Evolutionary conservation across 2,113 vertebrate species (phyloP).

Genomic region (Marmota flaviventris): DNA sequence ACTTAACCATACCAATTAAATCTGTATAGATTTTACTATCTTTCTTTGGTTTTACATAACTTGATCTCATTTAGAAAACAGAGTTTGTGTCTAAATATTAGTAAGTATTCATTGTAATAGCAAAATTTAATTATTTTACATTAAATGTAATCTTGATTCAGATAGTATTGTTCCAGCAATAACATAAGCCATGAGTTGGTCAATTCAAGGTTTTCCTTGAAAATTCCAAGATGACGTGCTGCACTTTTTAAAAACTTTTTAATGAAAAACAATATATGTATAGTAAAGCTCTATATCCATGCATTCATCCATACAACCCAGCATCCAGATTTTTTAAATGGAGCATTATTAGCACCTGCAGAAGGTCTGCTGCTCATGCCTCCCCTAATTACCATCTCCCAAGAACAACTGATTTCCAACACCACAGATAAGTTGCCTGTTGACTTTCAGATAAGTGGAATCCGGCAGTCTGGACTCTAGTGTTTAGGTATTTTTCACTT

Average conservation of each 20-base stretch:
- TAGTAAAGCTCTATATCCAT: not conserved
- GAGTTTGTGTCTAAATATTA: constrained; percentile 13
- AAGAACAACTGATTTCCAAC: not conserved
- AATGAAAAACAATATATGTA: not conserved
- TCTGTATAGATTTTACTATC: not conserved
- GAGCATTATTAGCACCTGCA: not conserved
- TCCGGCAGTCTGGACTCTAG: accelerated
- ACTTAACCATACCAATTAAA: not conserved
- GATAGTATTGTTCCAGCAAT: not conserved
- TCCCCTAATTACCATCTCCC: not conserved
- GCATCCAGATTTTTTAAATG: not conserved
- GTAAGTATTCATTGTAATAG: not conserved
- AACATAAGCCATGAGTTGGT: constrained; percentile 16
- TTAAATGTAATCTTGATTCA: constrained; percentile 35
- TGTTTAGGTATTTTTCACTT: not conserved
- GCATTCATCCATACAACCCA: not conserved
- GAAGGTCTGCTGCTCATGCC: accelerated
- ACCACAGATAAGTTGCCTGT: accelerated
- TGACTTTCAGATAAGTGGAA: not conserved
- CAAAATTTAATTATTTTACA: constrained; percentile 45
- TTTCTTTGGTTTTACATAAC: not conserved
- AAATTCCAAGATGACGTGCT: not conserved
- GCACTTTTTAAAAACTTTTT: not conserved
- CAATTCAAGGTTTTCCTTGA: constrained; percentile 4
- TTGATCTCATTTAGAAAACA: constrained; percentile 43